Evolutionary conservation across 2,888 invertebrate genomes (phyloP), one percentile per base, ranked within the genome.

Genomic region (Mechanitis messenoides): DNA sequence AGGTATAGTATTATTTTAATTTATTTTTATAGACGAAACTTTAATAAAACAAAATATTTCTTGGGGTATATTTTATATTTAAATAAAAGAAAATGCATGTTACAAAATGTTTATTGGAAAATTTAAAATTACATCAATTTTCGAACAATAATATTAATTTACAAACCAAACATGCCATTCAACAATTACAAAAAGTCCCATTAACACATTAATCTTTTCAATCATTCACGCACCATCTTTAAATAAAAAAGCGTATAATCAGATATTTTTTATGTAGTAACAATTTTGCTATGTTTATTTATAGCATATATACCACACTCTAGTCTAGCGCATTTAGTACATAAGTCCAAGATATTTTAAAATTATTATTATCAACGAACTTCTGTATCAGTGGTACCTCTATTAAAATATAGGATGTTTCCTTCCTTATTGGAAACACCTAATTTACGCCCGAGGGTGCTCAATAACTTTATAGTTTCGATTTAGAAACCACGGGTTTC

Each of bases 381-480:
- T 31, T 50, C 28, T 50, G 31, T 31, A 31, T 7, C 28, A 4
- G 50, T 31, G 50, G 31, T 31, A 50, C 9, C 50, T 53, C n/a
- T 45, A 33, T 53, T 38, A 42, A 9, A 62, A 59, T 47, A 53
- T 54, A 45, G 53, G 33, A 20, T 59, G 53, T 45, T 56, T 63
- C 53, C 59, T 33, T 28, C 12, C 12, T 5, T 42, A 33, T 31
- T 59, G 57, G 53, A 56, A 45, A 46, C 61, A 42, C 45, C 56
- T 54, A 61, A 53, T 50, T 64, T 61, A 69, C 71, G 46, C 67
- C 64, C 71, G 50, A 50, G 50, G 50, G 7, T 9, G 50, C 61
- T 82, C 80, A 63, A 71, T 74, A 45, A 84, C 74, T 61, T 81
- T 70, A 65, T 83, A 84, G 53, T 74, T 70, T 20, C 64, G 66